phyloP scores from a whole-genome alignment of 2,888 invertebrate genomes.

The Apotomis capreana region DNA sequence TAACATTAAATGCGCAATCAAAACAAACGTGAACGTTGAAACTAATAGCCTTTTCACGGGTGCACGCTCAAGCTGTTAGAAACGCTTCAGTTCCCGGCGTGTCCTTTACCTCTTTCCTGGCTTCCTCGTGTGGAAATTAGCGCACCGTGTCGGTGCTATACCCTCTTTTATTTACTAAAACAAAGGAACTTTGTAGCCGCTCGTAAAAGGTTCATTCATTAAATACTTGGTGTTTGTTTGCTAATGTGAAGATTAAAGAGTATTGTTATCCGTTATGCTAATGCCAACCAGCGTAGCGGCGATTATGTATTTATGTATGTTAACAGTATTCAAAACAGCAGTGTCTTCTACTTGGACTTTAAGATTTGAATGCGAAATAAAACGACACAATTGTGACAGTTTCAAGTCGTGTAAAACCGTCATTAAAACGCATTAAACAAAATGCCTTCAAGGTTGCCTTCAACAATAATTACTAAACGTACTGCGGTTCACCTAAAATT shows the following conservation, averaged over 20 bases:
- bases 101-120: slow-evolving; percentile 76
- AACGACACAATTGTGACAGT: slow-evolving; percentile 8
- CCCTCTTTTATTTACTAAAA: slow-evolving; percentile 25
- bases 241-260: slow-evolving; percentile 28
- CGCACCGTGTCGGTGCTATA: slow-evolving; percentile 43
- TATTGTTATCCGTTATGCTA: slow-evolving; percentile 36
- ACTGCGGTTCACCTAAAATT: slow-evolving; percentile 2
- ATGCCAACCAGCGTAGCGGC: slow-evolving; percentile 27
- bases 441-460: slow-evolving; percentile 22
- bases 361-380: slow-evolving; percentile 30
- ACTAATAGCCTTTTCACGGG: slow-evolving; percentile 68
- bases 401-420: slow-evolving; percentile 11
- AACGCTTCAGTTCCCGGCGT: slow-evolving; percentile 76
- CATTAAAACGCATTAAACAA: slow-evolving; percentile 13
- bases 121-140: slow-evolving; percentile 62
- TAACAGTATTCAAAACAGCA: slow-evolving; percentile 32
- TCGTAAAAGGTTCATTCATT: slow-evolving; percentile 31
- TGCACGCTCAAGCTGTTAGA: slow-evolving; percentile 67
- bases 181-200: slow-evolving; percentile 17
- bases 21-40: slow-evolving; percentile 55
- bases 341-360: slow-evolving; percentile 14
- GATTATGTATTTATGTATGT: slow-evolving; percentile 30
- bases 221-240: slow-evolving; percentile 29
- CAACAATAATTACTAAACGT: slow-evolving; percentile 12
- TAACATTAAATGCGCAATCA: slow-evolving; percentile 36